A percentile compares a stretch with the other conserved stretches of the same genome.
These are phyloP conservation scores for Sisyra nigra DNA, from an alignment of 2,888 invertebrate genomes.

Conservation along the genomic window DNA sequence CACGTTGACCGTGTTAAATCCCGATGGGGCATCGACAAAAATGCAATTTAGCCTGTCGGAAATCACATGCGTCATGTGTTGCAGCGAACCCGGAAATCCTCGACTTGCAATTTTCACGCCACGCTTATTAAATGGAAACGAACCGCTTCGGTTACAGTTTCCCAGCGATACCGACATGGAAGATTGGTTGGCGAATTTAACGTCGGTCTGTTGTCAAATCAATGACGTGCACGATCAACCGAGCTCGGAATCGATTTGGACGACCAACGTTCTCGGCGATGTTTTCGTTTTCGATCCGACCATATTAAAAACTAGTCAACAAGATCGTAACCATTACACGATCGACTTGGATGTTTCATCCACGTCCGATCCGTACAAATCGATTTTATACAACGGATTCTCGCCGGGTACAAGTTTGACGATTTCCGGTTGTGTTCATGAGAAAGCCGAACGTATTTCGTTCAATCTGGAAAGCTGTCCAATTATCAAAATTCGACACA, in stretches of 20 bases:
- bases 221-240: constrained; percentile 55
- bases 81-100: constrained; percentile 67
- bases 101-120: constrained; percentile 60
- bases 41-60: constrained; percentile 58
- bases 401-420: constrained; percentile 50
- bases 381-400: constrained; percentile 56
- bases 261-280: constrained; percentile 62
- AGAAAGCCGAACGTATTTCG: constrained; percentile 54
- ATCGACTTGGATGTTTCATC: constrained; percentile 59
- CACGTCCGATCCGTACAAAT: constrained; percentile 38
- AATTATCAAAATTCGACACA: constrained; percentile 44
- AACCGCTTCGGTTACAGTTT: constrained; percentile 58
- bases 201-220: constrained; percentile 60
- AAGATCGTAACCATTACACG: constrained; percentile 33
- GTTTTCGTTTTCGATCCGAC: constrained; percentile 66
- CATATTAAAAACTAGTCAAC: constrained; percentile 36
- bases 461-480: constrained; percentile 52
- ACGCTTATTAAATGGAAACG: constrained; percentile 30
- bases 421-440: constrained; percentile 54
- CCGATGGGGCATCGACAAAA: constrained; percentile 61
- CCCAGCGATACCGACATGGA: constrained; percentile 71
- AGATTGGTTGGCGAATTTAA: constrained; percentile 74
- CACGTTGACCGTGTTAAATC: constrained; percentile 57
- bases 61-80: constrained; percentile 58
- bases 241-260: constrained; percentile 59